A percentile compares a stretch with the other conserved stretches of the same genome.
phyloP scores from a whole-genome alignment of 2,888 invertebrate species.

The Tillus elongatus region DNA sequence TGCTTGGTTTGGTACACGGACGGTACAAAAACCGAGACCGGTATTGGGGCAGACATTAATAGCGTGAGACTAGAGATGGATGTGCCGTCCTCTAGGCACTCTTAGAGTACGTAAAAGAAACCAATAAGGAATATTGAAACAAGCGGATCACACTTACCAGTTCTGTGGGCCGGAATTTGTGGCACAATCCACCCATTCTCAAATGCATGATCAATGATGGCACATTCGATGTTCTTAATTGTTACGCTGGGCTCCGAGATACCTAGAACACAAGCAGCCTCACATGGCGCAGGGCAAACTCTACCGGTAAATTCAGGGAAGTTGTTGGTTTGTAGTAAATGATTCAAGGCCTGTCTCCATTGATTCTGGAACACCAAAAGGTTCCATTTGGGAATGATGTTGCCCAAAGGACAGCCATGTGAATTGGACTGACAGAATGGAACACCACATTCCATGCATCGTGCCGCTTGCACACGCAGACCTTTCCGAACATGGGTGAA shows the following conservation, averaged over 20 bases:
- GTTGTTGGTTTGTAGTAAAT: slow-evolving; percentile 94
- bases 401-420: slow-evolving; percentile 95
- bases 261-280: slow-evolving; percentile 90
- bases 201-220: slow-evolving; percentile 97
- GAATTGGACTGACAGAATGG: slow-evolving; percentile 88
- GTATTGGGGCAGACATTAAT: too few species aligned
- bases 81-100: too few species aligned
- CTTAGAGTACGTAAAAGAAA: too few species aligned
- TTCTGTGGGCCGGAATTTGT: slow-evolving; percentile 37
- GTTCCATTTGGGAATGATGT: slow-evolving; percentile 99
- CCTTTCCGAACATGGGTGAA: slow-evolving; percentile 77
- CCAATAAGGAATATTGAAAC: too few species aligned
- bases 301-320: slow-evolving; percentile 71
- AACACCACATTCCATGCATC: slow-evolving; percentile 99
- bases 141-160: too few species aligned
- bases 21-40: too few species aligned
- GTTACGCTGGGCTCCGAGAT: slow-evolving; percentile 96
- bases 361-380: slow-evolving; percentile 89
- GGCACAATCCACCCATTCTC: slow-evolving; percentile 91
- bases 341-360: slow-evolving; percentile 89
- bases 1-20: too few species aligned
- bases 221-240: slow-evolving; percentile 98
- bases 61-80: too few species aligned
- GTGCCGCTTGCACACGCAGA: slow-evolving; percentile 82
- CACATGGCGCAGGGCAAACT: slow-evolving; percentile 95